Percentiles rank a stretch among this genome's conserved stretches.
Evolutionary conservation across 2,888 invertebrate genomes (phyloP).

Genomic region (Drymonia ruficornis): DNA sequence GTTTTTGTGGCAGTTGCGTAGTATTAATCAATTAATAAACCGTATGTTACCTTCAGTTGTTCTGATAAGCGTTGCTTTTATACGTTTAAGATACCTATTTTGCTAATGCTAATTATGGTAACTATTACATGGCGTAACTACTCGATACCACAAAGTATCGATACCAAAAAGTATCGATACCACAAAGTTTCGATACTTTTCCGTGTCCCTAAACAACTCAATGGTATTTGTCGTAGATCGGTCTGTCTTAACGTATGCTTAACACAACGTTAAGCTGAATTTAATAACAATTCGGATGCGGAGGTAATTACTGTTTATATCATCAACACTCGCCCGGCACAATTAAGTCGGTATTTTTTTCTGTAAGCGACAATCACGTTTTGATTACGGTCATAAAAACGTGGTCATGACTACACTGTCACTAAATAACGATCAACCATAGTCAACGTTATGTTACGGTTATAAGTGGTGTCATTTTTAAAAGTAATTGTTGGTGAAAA

Average conservation of each 20-base stretch:
- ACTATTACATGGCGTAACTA: too few species aligned
- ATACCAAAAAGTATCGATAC: too few species aligned
- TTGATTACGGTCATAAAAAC: constrained; percentile 75
- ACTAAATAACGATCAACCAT: constrained; percentile 60
- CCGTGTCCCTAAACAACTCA: too few species aligned
- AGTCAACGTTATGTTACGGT: constrained; percentile 43
- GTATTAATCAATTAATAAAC: too few species aligned
- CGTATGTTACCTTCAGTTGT: too few species aligned
- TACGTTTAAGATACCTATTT: too few species aligned
- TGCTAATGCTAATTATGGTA: too few species aligned
- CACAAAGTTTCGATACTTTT: too few species aligned
- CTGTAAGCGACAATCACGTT: constrained; percentile 78
- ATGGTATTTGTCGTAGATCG: constrained; percentile 32
- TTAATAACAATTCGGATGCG: constrained; percentile 79
- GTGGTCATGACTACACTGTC: constrained; percentile 61
- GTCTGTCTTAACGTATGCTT: constrained; percentile 30
- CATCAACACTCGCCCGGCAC: constrained; percentile 78
- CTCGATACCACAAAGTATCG: too few species aligned
- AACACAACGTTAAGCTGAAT: constrained; percentile 74
- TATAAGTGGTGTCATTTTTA: constrained; percentile 41
- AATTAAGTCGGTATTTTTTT: constrained; percentile 79
- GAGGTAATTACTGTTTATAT: constrained; percentile 78
- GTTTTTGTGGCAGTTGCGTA: too few species aligned
- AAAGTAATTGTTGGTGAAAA: constrained; percentile 36
- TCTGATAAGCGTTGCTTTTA: too few species aligned